A percentile compares a stretch with the other conserved stretches of the same genome.
phyloP scores from a whole-genome alignment of 2,888 invertebrate species.

The Idaea aversata region DNA sequence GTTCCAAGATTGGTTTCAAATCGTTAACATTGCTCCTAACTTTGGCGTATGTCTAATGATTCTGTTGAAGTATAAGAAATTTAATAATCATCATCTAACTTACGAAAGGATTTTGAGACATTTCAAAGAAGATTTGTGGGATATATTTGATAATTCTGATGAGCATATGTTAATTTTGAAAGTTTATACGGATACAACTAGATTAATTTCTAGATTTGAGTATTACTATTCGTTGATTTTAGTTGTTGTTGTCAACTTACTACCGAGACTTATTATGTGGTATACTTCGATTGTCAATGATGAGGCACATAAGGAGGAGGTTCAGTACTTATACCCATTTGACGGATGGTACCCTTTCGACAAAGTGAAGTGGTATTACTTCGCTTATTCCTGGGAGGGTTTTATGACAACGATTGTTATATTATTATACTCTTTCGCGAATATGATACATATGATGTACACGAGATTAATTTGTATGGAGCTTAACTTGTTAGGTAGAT shows the following conservation, averaged over 20 bases:
- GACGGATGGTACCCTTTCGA: slow-evolving; percentile 72
- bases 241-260: slow-evolving; percentile 46
- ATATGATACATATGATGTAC: slow-evolving; percentile 52
- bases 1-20: slow-evolving; percentile 51
- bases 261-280: slow-evolving; percentile 60
- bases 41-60: slow-evolving; percentile 59
- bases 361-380: slow-evolving; percentile 57
- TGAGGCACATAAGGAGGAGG: slow-evolving; percentile 33
- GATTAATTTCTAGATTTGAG: slow-evolving; percentile 45
- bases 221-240: slow-evolving; percentile 48
- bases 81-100: slow-evolving; percentile 41
- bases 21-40: slow-evolving; percentile 62
- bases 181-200: slow-evolving; percentile 40
- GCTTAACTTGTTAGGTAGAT: slow-evolving; percentile 51
- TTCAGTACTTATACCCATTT: slow-evolving; percentile 54
- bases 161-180: slow-evolving; percentile 42
- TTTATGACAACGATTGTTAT: slow-evolving; percentile 59
- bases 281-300: slow-evolving; percentile 46
- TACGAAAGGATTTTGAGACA: slow-evolving; percentile 52
- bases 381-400: slow-evolving; percentile 61
- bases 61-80: slow-evolving; percentile 50
- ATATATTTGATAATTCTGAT: slow-evolving; percentile 37
- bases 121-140: slow-evolving; percentile 51
- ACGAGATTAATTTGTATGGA: slow-evolving; percentile 63
- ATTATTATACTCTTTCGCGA: slow-evolving; percentile 46